These are phyloP conservation scores for Alaudala cheleensis DNA, from an alignment of 2,113 vertebrate species.

Conservation along the genomic window DNA sequence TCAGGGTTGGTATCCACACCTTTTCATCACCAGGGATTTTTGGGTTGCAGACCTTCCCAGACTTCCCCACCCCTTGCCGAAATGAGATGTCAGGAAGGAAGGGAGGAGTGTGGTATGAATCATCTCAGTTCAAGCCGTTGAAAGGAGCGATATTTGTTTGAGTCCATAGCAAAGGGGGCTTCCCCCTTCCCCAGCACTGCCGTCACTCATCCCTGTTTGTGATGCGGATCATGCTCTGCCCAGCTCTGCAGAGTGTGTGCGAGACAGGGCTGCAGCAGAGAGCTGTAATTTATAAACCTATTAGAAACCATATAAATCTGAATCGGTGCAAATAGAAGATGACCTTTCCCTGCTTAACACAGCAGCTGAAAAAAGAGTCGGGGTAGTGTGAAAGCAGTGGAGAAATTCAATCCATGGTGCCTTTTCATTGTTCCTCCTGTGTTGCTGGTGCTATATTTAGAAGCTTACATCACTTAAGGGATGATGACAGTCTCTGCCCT, in stretches of 20 bases:
- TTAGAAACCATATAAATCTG: conserved; percentile 8
- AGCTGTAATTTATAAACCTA: neutral
- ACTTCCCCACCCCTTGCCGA: neutral
- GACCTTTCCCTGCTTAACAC: conserved; percentile 53
- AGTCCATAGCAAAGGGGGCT: neutral
- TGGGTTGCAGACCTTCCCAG: neutral
- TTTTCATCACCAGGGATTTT: neutral
- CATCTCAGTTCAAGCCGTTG: neutral
- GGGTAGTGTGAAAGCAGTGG: neutral
- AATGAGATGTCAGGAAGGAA: neutral
- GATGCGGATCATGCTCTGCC: conserved; percentile 1
- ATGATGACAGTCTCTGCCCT: conserved; percentile 81
- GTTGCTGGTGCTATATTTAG: conserved; percentile 88
- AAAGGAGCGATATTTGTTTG: neutral
- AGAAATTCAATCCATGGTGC: conserved; percentile 63
- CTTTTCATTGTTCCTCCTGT: conserved; percentile 80
- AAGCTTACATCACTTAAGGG: conserved; percentile 89
- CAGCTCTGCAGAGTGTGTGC: neutral
- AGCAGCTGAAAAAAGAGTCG: conserved; percentile 10
- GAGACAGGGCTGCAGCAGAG: neutral
- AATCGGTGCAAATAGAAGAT: neutral
- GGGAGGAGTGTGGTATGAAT: neutral
- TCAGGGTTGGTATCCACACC: neutral
- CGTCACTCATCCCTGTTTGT: neutral
- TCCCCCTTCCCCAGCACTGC: neutral